Evolutionary conservation across 2,888 invertebrate species (phyloP).

Genomic region (Metalampra italica): DNA sequence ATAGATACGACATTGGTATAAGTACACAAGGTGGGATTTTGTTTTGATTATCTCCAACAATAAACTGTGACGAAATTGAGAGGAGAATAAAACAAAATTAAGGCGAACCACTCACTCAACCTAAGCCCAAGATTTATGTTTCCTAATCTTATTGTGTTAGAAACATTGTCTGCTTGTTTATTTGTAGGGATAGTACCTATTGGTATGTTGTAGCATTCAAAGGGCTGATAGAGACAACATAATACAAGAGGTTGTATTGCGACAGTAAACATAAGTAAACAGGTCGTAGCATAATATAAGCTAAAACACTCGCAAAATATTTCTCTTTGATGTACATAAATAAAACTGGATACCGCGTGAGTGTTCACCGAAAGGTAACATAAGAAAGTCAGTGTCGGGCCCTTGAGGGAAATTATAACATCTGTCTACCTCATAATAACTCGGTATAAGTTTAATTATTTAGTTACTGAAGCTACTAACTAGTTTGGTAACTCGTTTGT

Average conservation of each 20-base stretch:
- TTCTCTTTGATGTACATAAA: neutral
- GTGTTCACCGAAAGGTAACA: neutral
- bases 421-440: slow-evolving; percentile 41
- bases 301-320: neutral
- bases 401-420: slow-evolving; percentile 10
- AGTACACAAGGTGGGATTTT: no score
- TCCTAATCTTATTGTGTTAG: no score
- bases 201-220: no score
- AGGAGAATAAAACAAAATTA: no score
- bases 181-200: no score
- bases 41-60: no score
- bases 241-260: neutral
- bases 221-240: neutral
- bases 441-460: slow-evolving; percentile 51
- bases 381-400: neutral
- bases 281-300: neutral
- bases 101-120: no score
- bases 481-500: slow-evolving; percentile 60
- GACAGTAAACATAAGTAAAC: neutral
- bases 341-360: neutral
- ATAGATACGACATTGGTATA: no score
- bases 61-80: no score
- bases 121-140: no score
- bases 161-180: no score
- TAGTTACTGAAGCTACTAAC: slow-evolving; percentile 53